Evolutionary conservation across 2,888 invertebrate species (phyloP), one percentile per base, ranked within the genome.

Genomic region (Panorpa germanica): DNA sequence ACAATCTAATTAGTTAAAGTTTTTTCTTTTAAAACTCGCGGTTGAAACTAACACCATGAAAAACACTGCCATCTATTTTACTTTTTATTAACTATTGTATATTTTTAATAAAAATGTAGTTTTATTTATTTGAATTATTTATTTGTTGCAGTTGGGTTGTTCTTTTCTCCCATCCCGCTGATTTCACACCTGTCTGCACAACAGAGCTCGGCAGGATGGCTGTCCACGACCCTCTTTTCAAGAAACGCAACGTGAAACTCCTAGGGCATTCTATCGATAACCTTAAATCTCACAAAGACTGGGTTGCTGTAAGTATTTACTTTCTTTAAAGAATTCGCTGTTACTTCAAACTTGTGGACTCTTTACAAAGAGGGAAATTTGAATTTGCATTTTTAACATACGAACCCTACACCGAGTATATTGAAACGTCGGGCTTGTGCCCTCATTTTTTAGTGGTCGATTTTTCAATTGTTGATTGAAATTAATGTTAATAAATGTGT

Each of bases 171-270:
- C 86, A 86, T 50, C 86, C 86, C 1, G 72, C 78, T 6, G 86
- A 86, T 52, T 88, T 75, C 50, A 88, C 86, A 0, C 86, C 86
- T 1, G 85, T 86, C 1, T 88, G 86, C 47, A 88, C 86, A 5
- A 86, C 85, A 0, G 86, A 86, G 52, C 54, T 88, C 40, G 81
- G 77, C 3, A 60, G 72, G 25, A 69, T 78, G 30, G 75, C 75
- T 3, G 68, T 74, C 10, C 66, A 80, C 43, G 52, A 60, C 31
- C 63, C 65, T 1, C 63, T 74, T 42, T 83, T 85, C 44, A 52
- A 59, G 19, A 71, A 74, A 42, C 57, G 81, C 12, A 67, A 69
- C 41, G 69, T 71, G 5, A 82, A 83, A 50, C 55, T 85, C 27
- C 53, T 85, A 39, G 83, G 81, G 1, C 68, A 82, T 43, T 85